Conservation (phyloP, 2,797 vertebrate genomes). For the Calcarius lapponicus region DNA sequence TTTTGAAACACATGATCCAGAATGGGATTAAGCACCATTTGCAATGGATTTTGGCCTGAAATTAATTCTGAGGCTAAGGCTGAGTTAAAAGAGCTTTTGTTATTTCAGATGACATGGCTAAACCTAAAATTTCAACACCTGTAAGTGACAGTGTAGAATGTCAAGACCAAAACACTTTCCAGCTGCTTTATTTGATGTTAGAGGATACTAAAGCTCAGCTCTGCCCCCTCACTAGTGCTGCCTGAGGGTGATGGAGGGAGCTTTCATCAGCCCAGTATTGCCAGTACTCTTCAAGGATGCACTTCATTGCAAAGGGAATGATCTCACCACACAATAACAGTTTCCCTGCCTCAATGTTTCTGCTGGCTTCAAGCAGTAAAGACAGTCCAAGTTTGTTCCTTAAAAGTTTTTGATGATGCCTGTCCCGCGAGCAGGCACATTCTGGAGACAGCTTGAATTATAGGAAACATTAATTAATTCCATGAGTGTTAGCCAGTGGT, state of each 20-base stretch:
- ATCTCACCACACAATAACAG: fast-evolving
- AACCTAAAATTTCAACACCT: neutral
- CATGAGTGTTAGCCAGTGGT: neutral
- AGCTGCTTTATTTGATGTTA: neutral
- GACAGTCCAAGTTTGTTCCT: neutral
- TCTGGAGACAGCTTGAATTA: neutral
- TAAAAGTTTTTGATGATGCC: neutral
- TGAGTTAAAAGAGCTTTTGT: neutral
- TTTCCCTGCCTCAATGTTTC: neutral
- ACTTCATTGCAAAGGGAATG: neutral
- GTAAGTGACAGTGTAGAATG: neutral
- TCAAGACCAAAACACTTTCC: neutral
- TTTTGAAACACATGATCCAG: neutral
- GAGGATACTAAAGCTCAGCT: neutral
- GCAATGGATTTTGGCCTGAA: neutral
- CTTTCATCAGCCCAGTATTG: neutral
- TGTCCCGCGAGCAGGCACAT: neutral
- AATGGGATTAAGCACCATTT: neutral
- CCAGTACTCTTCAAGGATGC: neutral
- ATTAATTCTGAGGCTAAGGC: neutral
- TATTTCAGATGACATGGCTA: neutral
- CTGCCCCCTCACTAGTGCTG: neutral
- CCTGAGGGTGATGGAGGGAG: neutral
- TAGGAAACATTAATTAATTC: neutral
- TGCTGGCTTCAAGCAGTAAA: neutral